Base-by-base conservation (phyloP, 2,888 invertebrate genomes). In the Graphium colonna region DNA sequence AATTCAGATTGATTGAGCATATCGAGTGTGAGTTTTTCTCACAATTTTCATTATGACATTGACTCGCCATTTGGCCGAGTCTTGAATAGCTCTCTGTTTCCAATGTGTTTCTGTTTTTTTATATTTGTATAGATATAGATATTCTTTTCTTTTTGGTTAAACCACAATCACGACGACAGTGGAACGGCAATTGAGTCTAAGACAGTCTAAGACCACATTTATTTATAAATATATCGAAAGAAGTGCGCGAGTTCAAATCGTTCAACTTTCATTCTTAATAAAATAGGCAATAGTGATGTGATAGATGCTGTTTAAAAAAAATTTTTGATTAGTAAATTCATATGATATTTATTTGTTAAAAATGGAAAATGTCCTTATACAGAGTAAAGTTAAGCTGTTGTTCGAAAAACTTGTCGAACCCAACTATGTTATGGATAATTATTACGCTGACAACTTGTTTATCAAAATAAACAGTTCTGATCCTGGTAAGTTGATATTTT, bases 391-490 rank as follows among this genome's bases (percentile, higher is more conserved):
- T 36, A 87, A 86, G 64, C 72, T 91, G 59, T 83, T 93, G 52
- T 86, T 94, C 68, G 75, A 90, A 47, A 90, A 92, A 64, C 86
- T 94, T 62, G 70, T 91, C 15, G 80, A 91, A 55, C 91, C 92
- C 0, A 81, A 91, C 60, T 93, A 92, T 79, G 90, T 91, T 63
- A 82, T 90, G 72, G 90, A 92, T 71, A 92, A 90, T 75, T 92
- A 92, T 63, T 93, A 93, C 73, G 91, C 92, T 56, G 93, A 93
- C 70, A 91, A 91, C 62, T 81, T 94, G 42, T 82, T 93, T 58
- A 91, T 91, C 51, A 93, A 93, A 76, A 72, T 94, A 60, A 89
- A 89, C 47, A 81, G 83, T 62, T 77, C 85, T 61, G 85, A 90
- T 71, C 75, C 79, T 71, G 91, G 92, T 91, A 68, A 75, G 73